A percentile compares a stretch with the other conserved stretches of the same genome.
Evolutionary conservation across 2,888 invertebrate genomes (phyloP).

Genomic region (Drosophila nigritarsus): DNA sequence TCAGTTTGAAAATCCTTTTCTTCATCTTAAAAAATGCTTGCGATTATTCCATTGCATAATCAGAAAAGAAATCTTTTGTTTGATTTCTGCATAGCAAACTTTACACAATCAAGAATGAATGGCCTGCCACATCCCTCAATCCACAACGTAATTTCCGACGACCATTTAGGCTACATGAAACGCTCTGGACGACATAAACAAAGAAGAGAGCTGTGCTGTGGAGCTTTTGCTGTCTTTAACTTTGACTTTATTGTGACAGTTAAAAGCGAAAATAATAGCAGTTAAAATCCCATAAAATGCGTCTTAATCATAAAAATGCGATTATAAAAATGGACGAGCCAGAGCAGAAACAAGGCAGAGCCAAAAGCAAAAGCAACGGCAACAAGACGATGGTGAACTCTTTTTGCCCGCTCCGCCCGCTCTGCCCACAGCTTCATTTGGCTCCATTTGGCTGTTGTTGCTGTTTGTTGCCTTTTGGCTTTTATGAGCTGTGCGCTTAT

Average conservation of each 20-base stretch:
- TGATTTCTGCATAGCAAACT: slow-evolving; percentile 62
- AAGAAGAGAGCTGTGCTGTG: slow-evolving; percentile 45
- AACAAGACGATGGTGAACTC: slow-evolving; percentile 43
- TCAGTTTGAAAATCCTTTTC: background rate
- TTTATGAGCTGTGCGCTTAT: slow-evolving; percentile 75
- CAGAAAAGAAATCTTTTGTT: slow-evolving; percentile 30
- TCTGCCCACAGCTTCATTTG: slow-evolving; percentile 10
- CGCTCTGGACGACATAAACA: slow-evolving; percentile 62
- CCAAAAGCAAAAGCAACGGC: background rate
- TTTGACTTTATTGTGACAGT: slow-evolving; percentile 81
- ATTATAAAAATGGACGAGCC: slow-evolving; percentile 77
- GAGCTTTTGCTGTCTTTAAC: slow-evolving; percentile 76
- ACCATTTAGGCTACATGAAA: slow-evolving; percentile 41
- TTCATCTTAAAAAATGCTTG: background rate
- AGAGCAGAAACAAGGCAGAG: slow-evolving; percentile 20
- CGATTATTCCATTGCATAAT: slow-evolving; percentile 25
- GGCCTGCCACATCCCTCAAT: slow-evolving; percentile 3
- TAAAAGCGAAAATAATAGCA: slow-evolving; percentile 82
- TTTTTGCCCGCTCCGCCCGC: slow-evolving; percentile 29
- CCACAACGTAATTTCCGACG: background rate
- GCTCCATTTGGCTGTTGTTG: slow-evolving; percentile 31
- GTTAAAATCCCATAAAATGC: slow-evolving; percentile 81
- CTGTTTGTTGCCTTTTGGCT: slow-evolving; percentile 61
- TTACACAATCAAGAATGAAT: slow-evolving; percentile 40
- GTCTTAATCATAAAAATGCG: slow-evolving; percentile 83